These are phyloP conservation scores for Sphaeridia pumilis DNA, from an alignment of 2,888 invertebrate species.

Conservation along the genomic window DNA sequence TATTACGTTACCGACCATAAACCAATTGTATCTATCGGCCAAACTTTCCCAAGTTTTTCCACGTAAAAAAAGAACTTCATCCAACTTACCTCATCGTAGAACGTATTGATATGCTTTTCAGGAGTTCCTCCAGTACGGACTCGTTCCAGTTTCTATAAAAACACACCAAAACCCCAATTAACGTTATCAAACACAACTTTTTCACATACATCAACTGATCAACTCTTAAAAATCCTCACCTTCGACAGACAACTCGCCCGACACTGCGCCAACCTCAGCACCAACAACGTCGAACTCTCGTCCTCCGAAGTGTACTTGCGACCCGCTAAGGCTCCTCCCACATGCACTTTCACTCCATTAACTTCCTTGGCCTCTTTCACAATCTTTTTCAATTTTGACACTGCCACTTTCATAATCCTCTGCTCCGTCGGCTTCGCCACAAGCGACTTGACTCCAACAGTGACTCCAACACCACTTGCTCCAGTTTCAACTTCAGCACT, in stretches of 20 bases:
- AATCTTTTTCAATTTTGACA: neutral
- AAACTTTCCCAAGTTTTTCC: too few species aligned
- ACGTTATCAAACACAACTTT: neutral
- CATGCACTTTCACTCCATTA: neutral
- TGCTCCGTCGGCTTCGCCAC: neutral
- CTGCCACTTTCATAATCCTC: neutral
- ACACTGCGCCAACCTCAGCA: constrained; percentile 15
- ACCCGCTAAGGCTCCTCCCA: neutral
- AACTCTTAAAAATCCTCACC: constrained; percentile 2
- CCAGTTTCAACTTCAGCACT: neutral
- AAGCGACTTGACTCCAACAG: too few species aligned
- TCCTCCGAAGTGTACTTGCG: constrained; percentile 9
- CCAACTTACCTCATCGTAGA: neutral
- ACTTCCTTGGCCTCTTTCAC: neutral
- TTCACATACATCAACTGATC: neutral
- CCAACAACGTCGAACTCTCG: constrained; percentile 14
- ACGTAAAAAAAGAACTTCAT: too few species aligned
- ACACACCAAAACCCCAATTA: neutral
- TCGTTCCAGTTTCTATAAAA: constrained; percentile 1
- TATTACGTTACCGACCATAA: too few species aligned
- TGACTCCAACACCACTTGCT: too few species aligned
- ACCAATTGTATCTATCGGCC: too few species aligned
- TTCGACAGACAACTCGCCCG: constrained; percentile 15
- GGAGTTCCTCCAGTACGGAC: too few species aligned
- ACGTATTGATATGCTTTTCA: neutral